These are phyloP conservation scores for Drosophila macrospina DNA, from an alignment of 2,888 invertebrate genomes.

Conservation along the genomic window DNA sequence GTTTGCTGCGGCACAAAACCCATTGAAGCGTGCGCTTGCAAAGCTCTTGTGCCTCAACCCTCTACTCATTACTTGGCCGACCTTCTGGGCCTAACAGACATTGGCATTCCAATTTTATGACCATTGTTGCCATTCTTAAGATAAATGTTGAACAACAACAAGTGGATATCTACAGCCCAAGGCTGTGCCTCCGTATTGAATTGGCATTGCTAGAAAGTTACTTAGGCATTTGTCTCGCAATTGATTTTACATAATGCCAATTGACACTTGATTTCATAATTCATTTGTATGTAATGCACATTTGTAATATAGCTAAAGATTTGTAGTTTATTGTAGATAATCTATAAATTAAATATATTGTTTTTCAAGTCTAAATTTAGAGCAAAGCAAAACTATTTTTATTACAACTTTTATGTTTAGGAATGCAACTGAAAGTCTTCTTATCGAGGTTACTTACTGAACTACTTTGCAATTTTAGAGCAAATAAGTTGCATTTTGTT, in stretches of 20 bases:
- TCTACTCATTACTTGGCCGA: conserved; percentile 23
- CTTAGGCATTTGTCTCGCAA: conserved; percentile 1
- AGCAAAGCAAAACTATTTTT: too few relatives aligned
- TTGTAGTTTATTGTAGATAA: not conserved
- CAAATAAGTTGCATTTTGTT: too few relatives aligned
- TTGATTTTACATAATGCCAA: conserved; percentile 13
- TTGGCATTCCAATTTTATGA: conserved; percentile 47
- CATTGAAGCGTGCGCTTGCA: conserved; percentile 31
- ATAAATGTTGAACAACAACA: not conserved
- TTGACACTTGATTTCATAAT: not conserved
- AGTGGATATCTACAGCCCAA: conserved; percentile 15
- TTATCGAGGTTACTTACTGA: too few relatives aligned
- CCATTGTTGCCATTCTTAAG: conserved; percentile 43
- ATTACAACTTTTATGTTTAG: too few relatives aligned
- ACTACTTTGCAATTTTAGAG: too few relatives aligned
- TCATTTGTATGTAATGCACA: not conserved
- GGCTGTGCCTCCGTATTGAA: conserved; percentile 17
- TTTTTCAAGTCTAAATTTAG: too few relatives aligned
- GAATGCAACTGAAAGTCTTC: too few relatives aligned
- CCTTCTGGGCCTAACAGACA: conserved; percentile 41
- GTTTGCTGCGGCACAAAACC: conserved; percentile 15
- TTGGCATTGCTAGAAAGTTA: conserved; percentile 2
- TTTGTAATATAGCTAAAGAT: too few relatives aligned
- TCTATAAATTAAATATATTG: too few relatives aligned
- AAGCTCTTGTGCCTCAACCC: not conserved